phyloP scores from a whole-genome alignment of 2,888 invertebrate genomes.

The Horisme vitalbata region DNA sequence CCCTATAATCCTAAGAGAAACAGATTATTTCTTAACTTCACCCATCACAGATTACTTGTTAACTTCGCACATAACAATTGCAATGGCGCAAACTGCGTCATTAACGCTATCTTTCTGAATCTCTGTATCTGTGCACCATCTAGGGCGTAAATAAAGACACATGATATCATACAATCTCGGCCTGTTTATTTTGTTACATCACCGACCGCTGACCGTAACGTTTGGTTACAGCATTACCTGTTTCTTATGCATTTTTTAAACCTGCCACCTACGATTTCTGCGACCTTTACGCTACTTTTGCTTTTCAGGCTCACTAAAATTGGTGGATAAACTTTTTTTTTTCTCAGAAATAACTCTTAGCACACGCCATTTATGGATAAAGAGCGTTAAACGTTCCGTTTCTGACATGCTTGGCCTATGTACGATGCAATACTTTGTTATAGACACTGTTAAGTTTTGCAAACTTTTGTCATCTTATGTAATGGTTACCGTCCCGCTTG shows the following conservation, averaged over 20 bases:
- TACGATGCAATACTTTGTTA: too few species aligned
- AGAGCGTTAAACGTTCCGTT: too few species aligned
- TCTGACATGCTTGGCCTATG: too few species aligned
- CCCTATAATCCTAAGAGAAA: too few species aligned
- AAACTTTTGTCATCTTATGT: too few species aligned
- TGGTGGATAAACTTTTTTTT: too few species aligned
- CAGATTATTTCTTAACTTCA: too few species aligned
- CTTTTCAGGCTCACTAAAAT: too few species aligned
- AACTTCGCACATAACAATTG: conserved; percentile 36
- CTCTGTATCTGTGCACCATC: conserved; percentile 27
- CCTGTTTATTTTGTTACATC: conserved; percentile 45
- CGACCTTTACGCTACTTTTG: conserved; percentile 5
- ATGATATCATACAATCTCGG: conserved; percentile 45
- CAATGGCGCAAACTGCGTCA: conserved; percentile 35
- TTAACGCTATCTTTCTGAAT: conserved; percentile 30
- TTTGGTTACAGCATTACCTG: not conserved
- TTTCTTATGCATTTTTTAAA: conserved; percentile 9
- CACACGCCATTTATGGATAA: too few species aligned
- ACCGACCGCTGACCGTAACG: conserved; percentile 31
- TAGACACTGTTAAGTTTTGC: too few species aligned
- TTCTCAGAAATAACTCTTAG: too few species aligned
- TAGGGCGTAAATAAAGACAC: conserved; percentile 30
- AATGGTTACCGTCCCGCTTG: too few species aligned
- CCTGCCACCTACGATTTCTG: conserved; percentile 1
- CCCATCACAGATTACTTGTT: conserved; percentile 30